Evolutionary conservation across 2,888 invertebrate genomes (phyloP).

Genomic region (Acanthococcus lagerstroemiae): DNA sequence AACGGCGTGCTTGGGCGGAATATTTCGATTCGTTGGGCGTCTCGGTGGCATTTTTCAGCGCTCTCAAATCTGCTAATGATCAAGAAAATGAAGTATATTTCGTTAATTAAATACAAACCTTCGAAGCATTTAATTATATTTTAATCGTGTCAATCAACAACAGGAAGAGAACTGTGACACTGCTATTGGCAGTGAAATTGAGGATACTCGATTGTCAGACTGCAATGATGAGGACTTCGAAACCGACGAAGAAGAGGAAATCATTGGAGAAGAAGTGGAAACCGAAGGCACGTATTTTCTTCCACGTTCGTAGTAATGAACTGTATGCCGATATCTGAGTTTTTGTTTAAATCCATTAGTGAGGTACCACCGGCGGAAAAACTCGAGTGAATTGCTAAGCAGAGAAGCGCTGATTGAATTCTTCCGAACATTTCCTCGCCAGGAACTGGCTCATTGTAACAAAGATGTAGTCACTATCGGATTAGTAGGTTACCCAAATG

Average conservation of each 20-base stretch:
- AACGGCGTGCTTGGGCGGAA: constrained; percentile 72
- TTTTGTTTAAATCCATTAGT: constrained; percentile 14
- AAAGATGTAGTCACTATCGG: constrained; percentile 67
- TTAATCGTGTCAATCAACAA: no score
- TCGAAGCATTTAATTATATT: constrained; percentile 39
- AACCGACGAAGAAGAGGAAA: constrained; percentile 46
- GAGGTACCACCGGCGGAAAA: constrained; percentile 38
- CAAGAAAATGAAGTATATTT: constrained; percentile 34
- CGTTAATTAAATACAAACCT: constrained; percentile 35
- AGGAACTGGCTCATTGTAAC: constrained; percentile 43
- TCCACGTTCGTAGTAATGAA: no score
- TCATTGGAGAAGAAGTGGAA: constrained; percentile 47
- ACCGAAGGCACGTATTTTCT: constrained; percentile 37
- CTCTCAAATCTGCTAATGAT: constrained; percentile 49
- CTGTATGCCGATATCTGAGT: no score
- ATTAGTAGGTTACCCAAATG: constrained; percentile 97
- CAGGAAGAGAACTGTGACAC: constrained; percentile 30
- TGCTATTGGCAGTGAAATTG: constrained; percentile 32
- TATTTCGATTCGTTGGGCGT: constrained; percentile 65
- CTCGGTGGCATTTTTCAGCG: constrained; percentile 83
- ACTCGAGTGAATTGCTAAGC: constrained; percentile 53
- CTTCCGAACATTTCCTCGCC: constrained; percentile 52
- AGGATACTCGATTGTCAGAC: constrained; percentile 28
- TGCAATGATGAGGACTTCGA: constrained; percentile 44
- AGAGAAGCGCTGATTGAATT: constrained; percentile 61